These are phyloP conservation scores for Melanocharis versteri DNA, from an alignment of 2,113 vertebrate genomes.

Conservation along the genomic window DNA sequence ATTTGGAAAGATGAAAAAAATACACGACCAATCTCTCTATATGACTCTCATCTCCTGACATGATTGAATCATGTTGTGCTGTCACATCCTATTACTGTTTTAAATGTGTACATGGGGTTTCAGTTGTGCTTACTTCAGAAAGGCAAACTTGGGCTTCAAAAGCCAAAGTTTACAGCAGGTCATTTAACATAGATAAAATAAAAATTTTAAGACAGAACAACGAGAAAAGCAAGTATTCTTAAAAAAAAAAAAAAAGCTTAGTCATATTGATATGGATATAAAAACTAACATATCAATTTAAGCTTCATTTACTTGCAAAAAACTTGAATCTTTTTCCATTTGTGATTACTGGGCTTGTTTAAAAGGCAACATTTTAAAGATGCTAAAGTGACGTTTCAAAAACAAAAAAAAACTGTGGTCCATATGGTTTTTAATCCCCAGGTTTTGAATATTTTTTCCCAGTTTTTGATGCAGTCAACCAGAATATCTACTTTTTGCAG, in stretches of 20 bases:
- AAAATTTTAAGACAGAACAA: background rate
- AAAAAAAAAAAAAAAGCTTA: background rate
- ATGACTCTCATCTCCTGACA: background rate
- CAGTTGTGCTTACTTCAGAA: background rate
- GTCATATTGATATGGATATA: background rate
- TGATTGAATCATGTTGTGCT: background rate
- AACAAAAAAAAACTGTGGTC: background rate
- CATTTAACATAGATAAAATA: background rate
- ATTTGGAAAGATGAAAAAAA: background rate
- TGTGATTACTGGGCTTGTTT: background rate
- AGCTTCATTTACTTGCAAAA: background rate
- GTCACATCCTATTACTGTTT: background rate
- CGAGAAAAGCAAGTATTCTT: background rate
- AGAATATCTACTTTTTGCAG: background rate
- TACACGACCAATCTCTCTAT: accelerated
- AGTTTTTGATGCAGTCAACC: background rate
- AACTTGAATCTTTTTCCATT: background rate
- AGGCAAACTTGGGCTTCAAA: background rate
- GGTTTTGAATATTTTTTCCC: background rate
- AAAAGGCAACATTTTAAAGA: background rate
- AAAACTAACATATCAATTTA: background rate
- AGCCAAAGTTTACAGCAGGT: background rate
- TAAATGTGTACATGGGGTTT: background rate
- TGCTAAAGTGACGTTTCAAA: background rate
- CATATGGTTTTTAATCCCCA: background rate